These are phyloP conservation scores for Acrobasis consociella DNA, from an alignment of 2,888 invertebrate species.

Conservation along the genomic window DNA sequence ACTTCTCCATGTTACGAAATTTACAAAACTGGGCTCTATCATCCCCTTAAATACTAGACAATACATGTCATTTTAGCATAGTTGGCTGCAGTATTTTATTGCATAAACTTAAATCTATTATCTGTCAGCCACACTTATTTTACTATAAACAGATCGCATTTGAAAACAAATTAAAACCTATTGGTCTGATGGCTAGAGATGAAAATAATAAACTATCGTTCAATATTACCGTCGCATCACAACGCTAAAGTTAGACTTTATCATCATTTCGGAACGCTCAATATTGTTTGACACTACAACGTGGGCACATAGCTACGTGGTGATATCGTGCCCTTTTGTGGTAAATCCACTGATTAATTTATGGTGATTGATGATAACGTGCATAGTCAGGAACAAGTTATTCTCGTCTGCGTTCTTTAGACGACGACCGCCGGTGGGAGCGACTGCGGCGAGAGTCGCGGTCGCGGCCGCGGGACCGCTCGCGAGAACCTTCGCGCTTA, in stretches of 20 bases:
- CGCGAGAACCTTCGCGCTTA: constrained; percentile 58
- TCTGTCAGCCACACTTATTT: constrained; percentile 12
- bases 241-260: no score
- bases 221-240: no score
- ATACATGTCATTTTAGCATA: constrained; percentile 1
- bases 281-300: no score
- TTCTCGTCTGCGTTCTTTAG: constrained; percentile 68
- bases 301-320: no score
- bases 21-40: neutral
- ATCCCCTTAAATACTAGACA: constrained; percentile 3
- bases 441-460: constrained; percentile 64
- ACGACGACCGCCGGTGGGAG: constrained; percentile 67
- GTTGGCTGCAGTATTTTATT: constrained; percentile 6
- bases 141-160: neutral
- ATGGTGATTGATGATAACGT: neutral
- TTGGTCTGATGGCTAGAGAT: constrained; percentile 1
- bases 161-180: constrained; percentile 5
- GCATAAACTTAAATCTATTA: constrained; percentile 5
- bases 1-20: neutral
- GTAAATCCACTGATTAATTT: no score
- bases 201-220: no score
- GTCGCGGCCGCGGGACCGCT: constrained; percentile 59
- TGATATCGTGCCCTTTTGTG: no score
- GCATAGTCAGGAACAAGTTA: constrained; percentile 34
- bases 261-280: no score